Base-by-base conservation (phyloP, 2,888 invertebrate species). In the Drosophila incognita region DNA sequence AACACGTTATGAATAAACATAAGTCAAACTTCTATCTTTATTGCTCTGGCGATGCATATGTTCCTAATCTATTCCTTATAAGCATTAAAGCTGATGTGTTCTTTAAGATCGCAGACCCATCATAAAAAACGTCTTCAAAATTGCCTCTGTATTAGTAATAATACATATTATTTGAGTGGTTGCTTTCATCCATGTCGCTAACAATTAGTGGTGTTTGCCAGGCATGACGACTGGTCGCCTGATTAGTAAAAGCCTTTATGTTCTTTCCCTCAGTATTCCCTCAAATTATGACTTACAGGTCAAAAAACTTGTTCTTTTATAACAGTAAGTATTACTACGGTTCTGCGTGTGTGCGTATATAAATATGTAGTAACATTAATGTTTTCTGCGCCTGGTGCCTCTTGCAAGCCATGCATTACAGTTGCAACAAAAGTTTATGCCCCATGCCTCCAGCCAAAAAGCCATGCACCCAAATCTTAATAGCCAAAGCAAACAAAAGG, bases 181-280 rank as follows among this genome's bases (percentile, higher is more conserved):
- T 38, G 36, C n/a, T 11, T 49, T 38, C 35, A n/a, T 38, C n/a
- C 27, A 13, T 56, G 56, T 38, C 56, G 38, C 40, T 24, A 13
- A 38, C 56, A 56, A 38, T 56, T 56, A 56, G 27, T 8, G 2
- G 27, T 5, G 38, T 38, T 38, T 13, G 8, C 56, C 18, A 38
- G 38, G 56, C 56, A n/a, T 56, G n/a, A 56, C 56, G 36, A 13
- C 38, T 56, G 56, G 56, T 54, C 54, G 36, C 36, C 54, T 35
- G 18, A 54, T 38, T 36, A 36, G 36, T 36, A 27, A 8, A n/a
- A 27, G 38, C 27, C n/a, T 27, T 27, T 13, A 38, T 27, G 36
- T n/a, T 56, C n/a, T 38, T 49, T 27, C 29, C 29, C 29, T 29
- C 29, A n/a, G 38, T 27, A 56, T 38, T 29, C 56, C n/a, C 56